Evolutionary conservation across 2,113 vertebrate species (phyloP).

Genomic region (Phylloscopus trochiloides): DNA sequence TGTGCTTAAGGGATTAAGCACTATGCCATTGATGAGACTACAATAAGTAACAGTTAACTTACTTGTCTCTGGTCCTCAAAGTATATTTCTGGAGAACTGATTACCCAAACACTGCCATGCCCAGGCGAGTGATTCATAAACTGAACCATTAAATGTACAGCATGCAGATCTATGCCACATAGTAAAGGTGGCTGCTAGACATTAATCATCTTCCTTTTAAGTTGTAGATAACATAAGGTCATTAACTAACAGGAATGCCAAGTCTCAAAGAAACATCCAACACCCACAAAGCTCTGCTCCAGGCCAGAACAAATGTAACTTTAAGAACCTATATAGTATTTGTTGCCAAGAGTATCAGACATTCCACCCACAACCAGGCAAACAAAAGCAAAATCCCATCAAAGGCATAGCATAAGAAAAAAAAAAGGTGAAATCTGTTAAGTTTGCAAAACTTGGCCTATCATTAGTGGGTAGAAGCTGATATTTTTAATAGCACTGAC

Average conservation of each 20-base stretch:
- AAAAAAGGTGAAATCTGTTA: constrained; percentile 33
- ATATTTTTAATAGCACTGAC: not conserved
- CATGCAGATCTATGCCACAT: not conserved
- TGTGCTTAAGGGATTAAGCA: not conserved
- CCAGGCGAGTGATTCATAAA: not conserved
- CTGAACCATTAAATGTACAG: not conserved
- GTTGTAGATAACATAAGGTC: not conserved
- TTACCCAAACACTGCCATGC: not conserved
- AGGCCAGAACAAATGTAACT: constrained; percentile 35
- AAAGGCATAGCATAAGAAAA: not conserved
- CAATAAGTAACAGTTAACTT: not conserved
- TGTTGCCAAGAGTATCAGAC: constrained; percentile 6
- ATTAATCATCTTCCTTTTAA: not conserved
- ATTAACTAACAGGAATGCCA: not conserved
- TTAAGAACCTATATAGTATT: not conserved
- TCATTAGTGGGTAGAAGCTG: not conserved
- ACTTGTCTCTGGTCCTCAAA: not conserved
- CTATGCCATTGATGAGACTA: not conserved
- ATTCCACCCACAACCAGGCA: constrained; percentile 42
- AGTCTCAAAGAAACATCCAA: constrained; percentile 15
- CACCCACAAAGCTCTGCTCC: not conserved
- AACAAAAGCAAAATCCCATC: constrained; percentile 43
- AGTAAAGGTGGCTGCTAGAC: not conserved
- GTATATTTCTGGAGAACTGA: not conserved
- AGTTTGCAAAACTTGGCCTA: constrained; percentile 10